phyloP scores from a whole-genome alignment of 2,888 invertebrate genomes.

The Hybos culiciformis region DNA sequence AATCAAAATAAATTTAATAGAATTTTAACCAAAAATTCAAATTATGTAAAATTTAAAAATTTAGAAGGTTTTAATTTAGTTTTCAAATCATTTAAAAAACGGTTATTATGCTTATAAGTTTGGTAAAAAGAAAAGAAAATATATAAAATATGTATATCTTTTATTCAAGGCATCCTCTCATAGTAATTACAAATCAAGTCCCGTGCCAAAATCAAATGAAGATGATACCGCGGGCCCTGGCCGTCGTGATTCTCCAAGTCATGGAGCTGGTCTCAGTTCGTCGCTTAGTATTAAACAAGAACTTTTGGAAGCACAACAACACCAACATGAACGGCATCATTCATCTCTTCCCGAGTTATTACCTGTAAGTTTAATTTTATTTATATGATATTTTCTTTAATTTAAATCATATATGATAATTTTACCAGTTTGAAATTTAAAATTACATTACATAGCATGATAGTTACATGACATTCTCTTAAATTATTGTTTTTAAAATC shows the following conservation, averaged over 20 bases:
- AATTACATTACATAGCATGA: no score
- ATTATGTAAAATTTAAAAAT: no score
- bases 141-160: constrained; percentile 15
- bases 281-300: constrained; percentile 38
- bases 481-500: no score
- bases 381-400: neutral
- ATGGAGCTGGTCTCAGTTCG: constrained; percentile 29
- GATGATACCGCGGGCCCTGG: constrained; percentile 28
- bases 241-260: constrained; percentile 35
- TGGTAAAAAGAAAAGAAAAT: no score
- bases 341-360: constrained; percentile 34
- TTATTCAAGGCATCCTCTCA: constrained; percentile 49
- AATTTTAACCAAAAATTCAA: no score
- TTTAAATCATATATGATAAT: neutral
- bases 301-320: constrained; percentile 34
- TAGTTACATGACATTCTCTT: no score
- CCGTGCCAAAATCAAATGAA: constrained; percentile 46
- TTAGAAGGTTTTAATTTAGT: no score
- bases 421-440: no score
- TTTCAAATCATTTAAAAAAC: no score
- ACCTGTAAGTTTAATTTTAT: constrained; percentile 29
- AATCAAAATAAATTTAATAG: no score
- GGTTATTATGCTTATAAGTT: no score
- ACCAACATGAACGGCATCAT: constrained; percentile 31
- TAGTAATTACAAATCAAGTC: constrained; percentile 52